phyloP scores from a whole-genome alignment of 2,797 vertebrate species.

The Coregonus ussuriensis region DNA sequence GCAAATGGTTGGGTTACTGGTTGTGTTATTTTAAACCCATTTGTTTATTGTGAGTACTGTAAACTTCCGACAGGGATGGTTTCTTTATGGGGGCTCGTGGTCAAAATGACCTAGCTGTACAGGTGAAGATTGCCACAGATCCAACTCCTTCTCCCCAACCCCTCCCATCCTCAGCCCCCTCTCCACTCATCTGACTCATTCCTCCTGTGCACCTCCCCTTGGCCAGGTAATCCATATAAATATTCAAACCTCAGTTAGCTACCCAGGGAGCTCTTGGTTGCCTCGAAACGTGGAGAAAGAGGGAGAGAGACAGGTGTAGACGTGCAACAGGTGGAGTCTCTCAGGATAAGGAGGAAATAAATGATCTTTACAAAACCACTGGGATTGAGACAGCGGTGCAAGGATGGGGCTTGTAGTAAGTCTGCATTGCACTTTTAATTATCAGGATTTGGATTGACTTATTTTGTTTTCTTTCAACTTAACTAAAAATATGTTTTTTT shows the following conservation, averaged over 20 bases:
- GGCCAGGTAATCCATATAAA: constrained; percentile 70
- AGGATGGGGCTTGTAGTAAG: constrained; percentile 82
- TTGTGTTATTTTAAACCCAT: no score
- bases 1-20: no score
- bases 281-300: constrained; percentile 39
- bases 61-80: neutral
- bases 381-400: constrained; percentile 58
- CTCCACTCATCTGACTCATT: constrained; percentile 53
- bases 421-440: constrained; percentile 46
- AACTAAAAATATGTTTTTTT: neutral
- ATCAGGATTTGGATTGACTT: neutral
- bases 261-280: constrained; percentile 65
- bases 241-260: constrained; percentile 43
- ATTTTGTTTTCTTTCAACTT: neutral
- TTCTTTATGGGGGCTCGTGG: constrained; percentile 3
- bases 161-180: neutral
- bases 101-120: constrained; percentile 35
- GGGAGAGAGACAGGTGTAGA: constrained; percentile 33
- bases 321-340: neutral
- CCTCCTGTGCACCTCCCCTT: constrained; percentile 54
- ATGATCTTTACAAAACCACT: constrained; percentile 65
- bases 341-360: constrained; percentile 52
- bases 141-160: neutral
- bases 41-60: neutral
- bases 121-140: constrained; percentile 39